A percentile compares a stretch with the other conserved stretches of the same genome.
These are phyloP conservation scores for Caenorhabditis sp. DNA, from an alignment of 2,888 invertebrate species.

Conservation along the genomic window DNA sequence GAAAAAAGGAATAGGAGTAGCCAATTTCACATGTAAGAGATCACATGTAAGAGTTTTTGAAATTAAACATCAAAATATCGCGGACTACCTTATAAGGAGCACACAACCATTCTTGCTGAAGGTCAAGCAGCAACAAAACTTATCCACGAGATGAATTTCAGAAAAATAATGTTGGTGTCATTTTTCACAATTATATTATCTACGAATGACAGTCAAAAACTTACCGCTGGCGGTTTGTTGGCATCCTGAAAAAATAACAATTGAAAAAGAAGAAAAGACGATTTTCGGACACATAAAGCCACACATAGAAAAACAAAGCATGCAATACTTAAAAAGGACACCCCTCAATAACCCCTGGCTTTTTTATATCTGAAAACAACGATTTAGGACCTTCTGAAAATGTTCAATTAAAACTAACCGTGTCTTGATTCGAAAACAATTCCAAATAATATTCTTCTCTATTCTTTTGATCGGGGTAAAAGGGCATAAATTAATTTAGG, in stretches of 20 bases:
- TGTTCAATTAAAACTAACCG: neutral
- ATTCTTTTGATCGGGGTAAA: neutral
- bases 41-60: too few species aligned
- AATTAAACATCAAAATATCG: too few species aligned
- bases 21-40: too few species aligned
- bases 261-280: neutral
- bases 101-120: too few species aligned
- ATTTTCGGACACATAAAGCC: constrained; percentile 15
- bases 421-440: neutral
- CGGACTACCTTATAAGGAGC: too few species aligned
- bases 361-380: constrained; percentile 14
- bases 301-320: constrained; percentile 27
- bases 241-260: constrained; percentile 58
- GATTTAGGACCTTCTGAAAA: neutral
- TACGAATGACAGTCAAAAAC: constrained; percentile 27
- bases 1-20: too few species aligned
- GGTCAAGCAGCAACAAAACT: too few species aligned
- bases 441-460: too few species aligned
- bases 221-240: constrained; percentile 60
- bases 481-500: neutral
- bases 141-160: too few species aligned
- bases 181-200: neutral
- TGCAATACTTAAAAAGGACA: constrained; percentile 4
- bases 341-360: constrained; percentile 15
- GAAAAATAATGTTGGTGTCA: too few species aligned